phyloP scores from a whole-genome alignment of 2,888 invertebrate species.

The Nysson spinosus region DNA sequence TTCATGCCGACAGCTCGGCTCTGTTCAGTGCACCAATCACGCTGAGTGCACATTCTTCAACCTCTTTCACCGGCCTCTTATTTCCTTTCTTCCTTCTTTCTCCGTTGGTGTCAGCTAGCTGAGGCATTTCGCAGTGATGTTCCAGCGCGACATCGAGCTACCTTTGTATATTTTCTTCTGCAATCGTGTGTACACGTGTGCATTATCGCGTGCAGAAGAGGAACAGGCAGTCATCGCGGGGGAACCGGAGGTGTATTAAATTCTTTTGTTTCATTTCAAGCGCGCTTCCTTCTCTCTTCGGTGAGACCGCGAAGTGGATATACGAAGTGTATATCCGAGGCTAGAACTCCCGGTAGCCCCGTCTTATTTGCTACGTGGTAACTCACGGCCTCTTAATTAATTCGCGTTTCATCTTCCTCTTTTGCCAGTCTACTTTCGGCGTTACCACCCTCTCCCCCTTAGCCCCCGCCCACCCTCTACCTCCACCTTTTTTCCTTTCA shows the following conservation, averaged over 20 bases:
- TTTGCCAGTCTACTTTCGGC: neutral
- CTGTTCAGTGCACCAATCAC: conserved; percentile 71
- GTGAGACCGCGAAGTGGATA: too few relatives aligned
- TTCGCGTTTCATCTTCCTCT: conserved; percentile 39
- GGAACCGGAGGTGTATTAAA: too few relatives aligned
- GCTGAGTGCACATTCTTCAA: conserved; percentile 75
- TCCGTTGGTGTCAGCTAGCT: conserved; percentile 36
- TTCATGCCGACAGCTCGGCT: conserved; percentile 61
- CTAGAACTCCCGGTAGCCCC: conserved; percentile 8
- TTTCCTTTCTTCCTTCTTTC: conserved; percentile 39
- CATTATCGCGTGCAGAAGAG: too few relatives aligned
- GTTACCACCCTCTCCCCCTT: neutral
- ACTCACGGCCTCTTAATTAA: conserved; percentile 71
- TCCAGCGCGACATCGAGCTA: conserved; percentile 31
- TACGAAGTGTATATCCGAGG: neutral
- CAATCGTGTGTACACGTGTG: too few relatives aligned
- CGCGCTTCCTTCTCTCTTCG: neutral
- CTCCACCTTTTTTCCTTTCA: conserved; percentile 21
- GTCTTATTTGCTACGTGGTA: conserved; percentile 58
- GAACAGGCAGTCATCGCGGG: too few relatives aligned
- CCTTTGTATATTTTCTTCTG: conserved; percentile 46
- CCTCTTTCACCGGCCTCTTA: conserved; percentile 47
- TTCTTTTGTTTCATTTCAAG: too few relatives aligned
- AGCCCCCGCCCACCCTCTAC: conserved; percentile 7
- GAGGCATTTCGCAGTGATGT: conserved; percentile 48